Evolutionary conservation across 2,797 vertebrate species (phyloP).

Genomic region (Pseudochirops corinnae): DNA sequence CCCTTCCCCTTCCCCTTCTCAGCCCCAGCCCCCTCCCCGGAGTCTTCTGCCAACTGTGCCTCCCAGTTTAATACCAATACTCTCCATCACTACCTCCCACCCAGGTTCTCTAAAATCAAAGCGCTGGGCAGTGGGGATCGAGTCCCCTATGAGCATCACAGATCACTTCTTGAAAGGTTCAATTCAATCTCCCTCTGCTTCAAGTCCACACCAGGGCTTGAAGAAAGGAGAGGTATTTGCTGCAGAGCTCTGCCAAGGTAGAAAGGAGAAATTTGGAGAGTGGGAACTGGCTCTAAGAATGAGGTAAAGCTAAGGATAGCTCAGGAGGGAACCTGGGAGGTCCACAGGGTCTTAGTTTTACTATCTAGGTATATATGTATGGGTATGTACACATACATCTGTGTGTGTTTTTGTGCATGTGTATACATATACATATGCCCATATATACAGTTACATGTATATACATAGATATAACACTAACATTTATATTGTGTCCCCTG

Average conservation of each 20-base stretch:
- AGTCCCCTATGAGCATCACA: too few relatives aligned
- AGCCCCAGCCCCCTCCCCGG: not conserved
- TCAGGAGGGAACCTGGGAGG: not conserved
- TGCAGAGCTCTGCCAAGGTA: not conserved
- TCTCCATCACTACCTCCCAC: not conserved
- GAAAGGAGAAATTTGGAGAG: not conserved
- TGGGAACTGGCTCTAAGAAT: not conserved
- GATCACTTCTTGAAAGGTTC: not conserved
- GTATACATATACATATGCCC: not conserved
- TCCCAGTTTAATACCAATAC: not conserved
- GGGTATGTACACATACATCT: not conserved
- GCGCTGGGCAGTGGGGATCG: not conserved
- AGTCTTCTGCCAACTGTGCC: not conserved
- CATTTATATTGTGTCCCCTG: not conserved
- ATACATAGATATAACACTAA: not conserved
- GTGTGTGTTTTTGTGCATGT: not conserved
- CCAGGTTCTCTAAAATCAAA: not conserved
- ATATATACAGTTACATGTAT: not conserved
- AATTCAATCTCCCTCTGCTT: not conserved
- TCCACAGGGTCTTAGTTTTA: not conserved
- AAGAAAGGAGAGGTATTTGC: not conserved
- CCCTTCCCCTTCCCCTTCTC: not conserved
- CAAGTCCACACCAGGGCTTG: not conserved
- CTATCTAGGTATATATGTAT: not conserved
- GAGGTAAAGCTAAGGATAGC: not conserved